Percentiles rank a stretch among this genome's conserved stretches.
Conservation (phyloP, 2,888 invertebrate genomes). For the Erebia palarica region DNA sequence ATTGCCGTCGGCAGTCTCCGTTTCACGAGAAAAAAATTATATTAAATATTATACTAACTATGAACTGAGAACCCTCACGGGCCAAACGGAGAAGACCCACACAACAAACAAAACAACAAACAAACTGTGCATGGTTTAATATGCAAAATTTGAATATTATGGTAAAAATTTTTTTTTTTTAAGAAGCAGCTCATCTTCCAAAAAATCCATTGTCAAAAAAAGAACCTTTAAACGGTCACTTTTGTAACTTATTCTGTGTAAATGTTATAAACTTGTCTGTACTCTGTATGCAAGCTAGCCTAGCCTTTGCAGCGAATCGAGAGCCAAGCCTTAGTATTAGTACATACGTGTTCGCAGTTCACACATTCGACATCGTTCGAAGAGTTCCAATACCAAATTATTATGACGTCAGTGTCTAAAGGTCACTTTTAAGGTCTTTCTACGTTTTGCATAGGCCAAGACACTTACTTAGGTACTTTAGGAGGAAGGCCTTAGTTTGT, state of each 20-base stretch:
- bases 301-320: constrained; percentile 68
- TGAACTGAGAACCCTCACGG: no score
- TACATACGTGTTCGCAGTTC: background rate
- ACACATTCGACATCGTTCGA: background rate
- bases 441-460: no score
- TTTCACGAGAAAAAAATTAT: background rate
- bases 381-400: background rate
- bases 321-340: constrained; percentile 51
- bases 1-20: background rate
- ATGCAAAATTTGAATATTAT: no score
- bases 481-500: no score
- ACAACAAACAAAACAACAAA: no score
- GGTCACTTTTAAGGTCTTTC: no score
- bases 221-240: constrained; percentile 13
- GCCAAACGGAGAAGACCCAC: no score
- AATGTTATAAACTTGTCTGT: constrained; percentile 41
- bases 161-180: no score
- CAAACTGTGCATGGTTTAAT: no score
- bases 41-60: no score
- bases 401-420: no score
- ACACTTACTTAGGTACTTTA: no score
- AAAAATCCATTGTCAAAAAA: background rate
- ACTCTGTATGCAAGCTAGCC: constrained; percentile 56
- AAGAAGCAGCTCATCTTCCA: background rate
- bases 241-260: constrained; percentile 36